Base-by-base conservation (phyloP, 2,797 vertebrate species). In the Ctenochaetus hawaiiensis region DNA sequence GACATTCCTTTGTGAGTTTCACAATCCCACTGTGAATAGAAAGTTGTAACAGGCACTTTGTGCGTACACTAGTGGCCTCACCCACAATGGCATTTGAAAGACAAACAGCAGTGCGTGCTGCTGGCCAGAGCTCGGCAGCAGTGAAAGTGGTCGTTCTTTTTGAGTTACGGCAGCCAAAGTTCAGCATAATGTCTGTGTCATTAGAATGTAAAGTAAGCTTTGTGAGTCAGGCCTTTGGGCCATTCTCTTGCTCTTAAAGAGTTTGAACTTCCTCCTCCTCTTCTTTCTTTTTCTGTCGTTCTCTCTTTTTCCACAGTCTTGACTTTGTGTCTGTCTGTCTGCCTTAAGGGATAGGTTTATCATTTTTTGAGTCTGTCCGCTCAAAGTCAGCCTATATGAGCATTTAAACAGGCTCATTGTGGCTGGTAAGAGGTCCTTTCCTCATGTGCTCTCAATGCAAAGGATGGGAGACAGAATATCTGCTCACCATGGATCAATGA, bases 101-200 rank as follows among this genome's bases (percentile, higher is more conserved):
- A 91, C 89, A 89, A 93, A 94, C 92, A 92, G 74, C 67, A 68
- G 84, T 87, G 88, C 82, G 49, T 87, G 91, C 81, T 80, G 77
- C 67, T 77, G 75, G 80, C 83, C 71, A 12, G 68, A 77, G 87
- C 75, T 70, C 78, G 59, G 53, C 83, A 64, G 74, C 77, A 75
- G 81, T 67, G 84, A 92, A 87, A 93, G 90, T 83, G 72, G 77
- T 78, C 64, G 57, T 86, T 91, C 74, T 88, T 86, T 91, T 78
- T 64, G 76, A 91, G 66, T 83, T 80, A 81, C 76, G 23, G 77
- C 82, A 73, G 83, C 75, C 81, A 87, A 89, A 88, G 90, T 90
- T 92, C 80, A 90, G 62, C 81, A 70, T 91, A 92, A 90, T 91
- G 87, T 83, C 81, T 70, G 58, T 87, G 86, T 92, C 91, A 86